Conservation (phyloP, 2,113 vertebrate genomes). For the Spheniscus mendiculus region DNA sequence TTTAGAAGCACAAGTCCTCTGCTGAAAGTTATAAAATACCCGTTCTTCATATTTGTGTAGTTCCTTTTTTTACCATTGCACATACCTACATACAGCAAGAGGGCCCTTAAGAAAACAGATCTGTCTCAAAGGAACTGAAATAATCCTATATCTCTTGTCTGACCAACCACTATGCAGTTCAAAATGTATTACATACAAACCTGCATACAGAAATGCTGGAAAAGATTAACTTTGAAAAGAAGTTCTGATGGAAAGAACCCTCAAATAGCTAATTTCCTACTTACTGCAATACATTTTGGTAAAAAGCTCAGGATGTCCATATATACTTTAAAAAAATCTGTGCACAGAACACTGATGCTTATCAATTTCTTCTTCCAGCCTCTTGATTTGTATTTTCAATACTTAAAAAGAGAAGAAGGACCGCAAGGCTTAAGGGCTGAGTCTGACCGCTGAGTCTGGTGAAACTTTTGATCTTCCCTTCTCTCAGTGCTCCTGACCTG, state of each 20-base stretch:
- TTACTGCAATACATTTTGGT: fast-evolving
- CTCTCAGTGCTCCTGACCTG: background rate
- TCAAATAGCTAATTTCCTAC: background rate
- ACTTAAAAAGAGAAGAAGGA: background rate
- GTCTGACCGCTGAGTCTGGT: background rate
- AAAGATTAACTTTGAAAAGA: background rate
- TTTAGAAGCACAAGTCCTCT: background rate
- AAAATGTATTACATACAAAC: background rate
- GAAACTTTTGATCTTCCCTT: background rate
- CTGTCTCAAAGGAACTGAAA: background rate
- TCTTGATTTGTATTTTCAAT: background rate
- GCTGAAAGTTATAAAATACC: background rate
- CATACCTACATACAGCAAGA: background rate
- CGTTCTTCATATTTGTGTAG: background rate
- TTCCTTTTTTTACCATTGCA: background rate
- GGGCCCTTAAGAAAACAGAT: background rate
- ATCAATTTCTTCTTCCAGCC: background rate
- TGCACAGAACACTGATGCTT: background rate
- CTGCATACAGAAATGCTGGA: background rate
- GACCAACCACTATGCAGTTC: background rate
- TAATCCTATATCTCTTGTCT: background rate
- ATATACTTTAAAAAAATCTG: background rate
- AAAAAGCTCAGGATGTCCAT: background rate
- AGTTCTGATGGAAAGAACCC: background rate
- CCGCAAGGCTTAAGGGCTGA: background rate